Conservation (phyloP, 1,140 invertebrate genomes). For the Heliconius eleuchia region DNA sequence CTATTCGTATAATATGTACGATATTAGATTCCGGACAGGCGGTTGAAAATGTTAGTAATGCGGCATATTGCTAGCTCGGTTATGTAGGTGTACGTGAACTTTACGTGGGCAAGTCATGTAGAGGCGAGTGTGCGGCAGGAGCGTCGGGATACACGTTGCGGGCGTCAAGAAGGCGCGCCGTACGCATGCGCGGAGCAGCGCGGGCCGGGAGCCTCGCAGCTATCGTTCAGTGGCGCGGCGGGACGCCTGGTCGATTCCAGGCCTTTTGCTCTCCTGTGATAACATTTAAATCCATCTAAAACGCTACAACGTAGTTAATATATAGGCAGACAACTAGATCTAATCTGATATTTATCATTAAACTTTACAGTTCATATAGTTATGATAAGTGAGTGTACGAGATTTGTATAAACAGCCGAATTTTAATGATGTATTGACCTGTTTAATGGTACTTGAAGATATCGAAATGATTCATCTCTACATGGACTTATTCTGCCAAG, state of each 20-base stretch:
- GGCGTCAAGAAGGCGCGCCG: slow-evolving; percentile 29
- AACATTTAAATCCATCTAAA: slow-evolving; percentile 41
- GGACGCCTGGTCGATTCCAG: slow-evolving; percentile 74
- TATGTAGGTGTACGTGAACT: slow-evolving; percentile 14
- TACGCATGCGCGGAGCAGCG: slow-evolving; percentile 67
- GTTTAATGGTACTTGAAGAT: slow-evolving; percentile 26
- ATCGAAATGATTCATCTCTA: slow-evolving; percentile 35
- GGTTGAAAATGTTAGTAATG: slow-evolving; percentile 24
- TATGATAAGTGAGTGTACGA: slow-evolving; percentile 17
- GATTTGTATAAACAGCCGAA: slow-evolving; percentile 5
- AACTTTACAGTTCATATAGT: neutral
- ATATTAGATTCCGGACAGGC: slow-evolving; percentile 30
- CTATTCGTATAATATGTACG: neutral
- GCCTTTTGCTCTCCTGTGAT: slow-evolving; percentile 51
- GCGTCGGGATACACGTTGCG: slow-evolving; percentile 36
- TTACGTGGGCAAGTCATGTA: slow-evolving; percentile 25
- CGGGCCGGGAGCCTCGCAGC: slow-evolving; percentile 59
- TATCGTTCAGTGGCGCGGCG: slow-evolving; percentile 72
- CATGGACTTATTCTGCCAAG: slow-evolving; percentile 14
- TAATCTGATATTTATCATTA: neutral
- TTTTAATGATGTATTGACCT: slow-evolving; percentile 21
- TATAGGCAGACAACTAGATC: neutral
- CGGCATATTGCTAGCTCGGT: slow-evolving; percentile 24
- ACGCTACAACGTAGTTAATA: slow-evolving; percentile 2
- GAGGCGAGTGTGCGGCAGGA: slow-evolving; percentile 35